These are phyloP conservation scores for Cistogaster globosa DNA, from an alignment of 2,888 invertebrate genomes.

Conservation along the genomic window DNA sequence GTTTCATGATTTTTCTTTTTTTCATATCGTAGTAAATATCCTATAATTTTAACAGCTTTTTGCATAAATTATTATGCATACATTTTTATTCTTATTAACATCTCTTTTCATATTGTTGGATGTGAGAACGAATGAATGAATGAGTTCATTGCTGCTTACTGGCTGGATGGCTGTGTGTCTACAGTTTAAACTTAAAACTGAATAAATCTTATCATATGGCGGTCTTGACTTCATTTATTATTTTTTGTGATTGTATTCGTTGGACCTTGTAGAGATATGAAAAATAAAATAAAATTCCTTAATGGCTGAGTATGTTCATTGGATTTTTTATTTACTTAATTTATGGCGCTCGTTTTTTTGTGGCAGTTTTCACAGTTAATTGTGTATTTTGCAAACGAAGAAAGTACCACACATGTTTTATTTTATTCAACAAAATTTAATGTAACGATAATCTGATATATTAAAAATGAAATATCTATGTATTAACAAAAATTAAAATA, in stretches of 20 bases:
- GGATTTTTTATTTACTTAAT: constrained; percentile 23
- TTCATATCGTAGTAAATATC: too few species aligned
- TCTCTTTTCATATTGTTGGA: background rate
- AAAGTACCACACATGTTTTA: constrained; percentile 4
- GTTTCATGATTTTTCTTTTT: too few species aligned
- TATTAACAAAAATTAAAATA: background rate
- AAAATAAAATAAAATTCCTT: constrained; percentile 8
- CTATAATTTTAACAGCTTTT: constrained; percentile 49
- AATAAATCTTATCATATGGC: constrained; percentile 46
- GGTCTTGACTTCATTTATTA: background rate
- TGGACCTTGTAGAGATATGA: constrained; percentile 13
- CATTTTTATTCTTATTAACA: constrained; percentile 38
- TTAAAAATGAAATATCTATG: background rate
- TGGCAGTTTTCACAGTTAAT: constrained; percentile 37
- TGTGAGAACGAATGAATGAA: background rate
- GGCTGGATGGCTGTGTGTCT: background rate
- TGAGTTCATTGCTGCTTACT: constrained; percentile 4
- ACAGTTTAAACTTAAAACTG: background rate
- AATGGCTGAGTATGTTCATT: constrained; percentile 35
- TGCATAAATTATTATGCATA: constrained; percentile 49
- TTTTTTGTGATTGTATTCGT: constrained; percentile 3
- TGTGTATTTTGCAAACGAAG: constrained; percentile 41
- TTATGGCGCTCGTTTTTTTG: background rate
- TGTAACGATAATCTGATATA: constrained; percentile 29
- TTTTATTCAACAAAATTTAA: constrained; percentile 43